A percentile compares a stretch with the other conserved stretches of the same genome.
Conservation (phyloP, 2,113 vertebrate genomes). For the Puma concolor region DNA sequence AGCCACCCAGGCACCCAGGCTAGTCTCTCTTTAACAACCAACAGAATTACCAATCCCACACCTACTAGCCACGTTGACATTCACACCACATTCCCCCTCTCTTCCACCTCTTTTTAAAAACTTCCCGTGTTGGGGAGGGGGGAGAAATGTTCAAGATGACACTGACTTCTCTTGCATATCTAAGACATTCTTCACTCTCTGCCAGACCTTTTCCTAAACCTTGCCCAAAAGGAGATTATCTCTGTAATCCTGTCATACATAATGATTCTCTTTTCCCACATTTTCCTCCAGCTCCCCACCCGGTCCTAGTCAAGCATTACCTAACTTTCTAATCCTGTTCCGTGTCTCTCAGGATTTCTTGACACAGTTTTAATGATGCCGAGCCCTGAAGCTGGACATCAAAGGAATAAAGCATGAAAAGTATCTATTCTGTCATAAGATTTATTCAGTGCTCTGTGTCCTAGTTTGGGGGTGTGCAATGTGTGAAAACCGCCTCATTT, state of each 20-base stretch:
- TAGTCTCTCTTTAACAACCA: neutral
- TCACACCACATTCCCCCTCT: neutral
- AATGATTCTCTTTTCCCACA: neutral
- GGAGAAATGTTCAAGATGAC: neutral
- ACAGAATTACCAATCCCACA: neutral
- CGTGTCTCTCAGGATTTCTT: neutral
- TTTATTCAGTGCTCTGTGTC: neutral
- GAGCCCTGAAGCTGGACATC: neutral
- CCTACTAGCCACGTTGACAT: neutral
- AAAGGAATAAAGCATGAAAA: neutral
- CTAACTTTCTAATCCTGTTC: neutral
- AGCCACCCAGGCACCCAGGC: too few relatives aligned
- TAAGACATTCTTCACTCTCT: neutral
- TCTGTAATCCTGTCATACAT: neutral
- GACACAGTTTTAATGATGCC: neutral
- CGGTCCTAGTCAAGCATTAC: neutral
- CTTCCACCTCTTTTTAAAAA: neutral
- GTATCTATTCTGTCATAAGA: neutral
- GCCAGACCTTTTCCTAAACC: neutral
- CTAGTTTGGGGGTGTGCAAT: neutral
- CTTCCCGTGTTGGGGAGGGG: neutral
- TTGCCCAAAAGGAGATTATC: neutral
- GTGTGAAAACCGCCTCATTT: neutral
- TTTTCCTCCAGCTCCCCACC: neutral
- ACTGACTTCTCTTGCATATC: neutral